Evolutionary conservation across 2,888 invertebrate species (phyloP).

Genomic region (Trissolcus brochymenae): DNA sequence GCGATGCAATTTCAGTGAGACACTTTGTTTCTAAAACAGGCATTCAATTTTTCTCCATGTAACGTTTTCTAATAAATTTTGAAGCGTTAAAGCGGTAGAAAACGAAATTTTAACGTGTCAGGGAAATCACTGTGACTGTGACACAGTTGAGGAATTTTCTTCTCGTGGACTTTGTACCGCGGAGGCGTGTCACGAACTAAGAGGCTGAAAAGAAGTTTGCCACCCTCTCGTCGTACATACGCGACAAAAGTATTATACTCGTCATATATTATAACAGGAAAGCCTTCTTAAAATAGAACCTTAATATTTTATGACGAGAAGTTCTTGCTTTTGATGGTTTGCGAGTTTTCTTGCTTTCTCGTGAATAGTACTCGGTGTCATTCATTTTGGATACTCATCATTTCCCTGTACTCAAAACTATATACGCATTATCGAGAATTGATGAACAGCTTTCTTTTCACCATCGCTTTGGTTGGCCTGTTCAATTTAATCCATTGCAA

Average conservation of each 20-base stretch:
- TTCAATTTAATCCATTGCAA: too few relatives aligned
- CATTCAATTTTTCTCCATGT: background rate
- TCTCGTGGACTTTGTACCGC: slow-evolving; percentile 26
- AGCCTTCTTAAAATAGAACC: slow-evolving; percentile 53
- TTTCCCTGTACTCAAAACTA: too few relatives aligned
- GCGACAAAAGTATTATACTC: slow-evolving; percentile 37
- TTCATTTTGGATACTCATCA: too few relatives aligned
- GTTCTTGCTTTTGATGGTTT: slow-evolving; percentile 27
- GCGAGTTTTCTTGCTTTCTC: slow-evolving; percentile 32
- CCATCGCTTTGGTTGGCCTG: too few relatives aligned
- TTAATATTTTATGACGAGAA: slow-evolving; percentile 52
- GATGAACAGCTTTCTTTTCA: too few relatives aligned
- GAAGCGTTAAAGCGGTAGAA: background rate
- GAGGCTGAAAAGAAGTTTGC: slow-evolving; percentile 43
- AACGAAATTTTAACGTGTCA: background rate
- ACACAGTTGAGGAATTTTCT: slow-evolving; percentile 28
- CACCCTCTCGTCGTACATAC: slow-evolving; percentile 24
- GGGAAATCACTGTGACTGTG: slow-evolving; percentile 7
- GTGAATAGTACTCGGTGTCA: slow-evolving; percentile 3
- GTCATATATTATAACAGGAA: slow-evolving; percentile 47
- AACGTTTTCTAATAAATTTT: slow-evolving; percentile 8
- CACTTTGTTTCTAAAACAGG: too few relatives aligned
- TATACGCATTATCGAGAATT: too few relatives aligned
- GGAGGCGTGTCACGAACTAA: slow-evolving; percentile 45
- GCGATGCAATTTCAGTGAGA: too few relatives aligned